Evolutionary conservation across 1,140 invertebrate genomes (phyloP).

Genomic region (Saccostrea echinata): DNA sequence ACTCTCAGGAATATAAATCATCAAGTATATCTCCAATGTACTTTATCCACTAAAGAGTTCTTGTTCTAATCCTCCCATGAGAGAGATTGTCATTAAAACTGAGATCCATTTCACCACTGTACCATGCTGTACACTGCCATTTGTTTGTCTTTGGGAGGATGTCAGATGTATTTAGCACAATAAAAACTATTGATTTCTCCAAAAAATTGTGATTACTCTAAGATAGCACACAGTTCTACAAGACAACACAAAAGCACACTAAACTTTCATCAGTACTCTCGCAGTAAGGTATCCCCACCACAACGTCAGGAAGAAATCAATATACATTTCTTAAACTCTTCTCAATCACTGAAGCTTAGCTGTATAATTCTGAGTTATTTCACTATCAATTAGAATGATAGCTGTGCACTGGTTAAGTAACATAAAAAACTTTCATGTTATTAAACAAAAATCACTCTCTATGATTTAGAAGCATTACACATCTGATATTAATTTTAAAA

Average conservation of each 20-base stretch:
- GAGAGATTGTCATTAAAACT: constrained; percentile 11
- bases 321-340: neutral
- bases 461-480: too few relatives aligned
- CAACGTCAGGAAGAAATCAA: neutral
- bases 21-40: neutral
- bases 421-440: too few relatives aligned
- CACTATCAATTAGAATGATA: too few relatives aligned
- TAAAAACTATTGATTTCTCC: constrained; percentile 32
- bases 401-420: too few relatives aligned
- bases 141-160: constrained; percentile 20
- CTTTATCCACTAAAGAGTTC: neutral
- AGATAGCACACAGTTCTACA: constrained; percentile 10
- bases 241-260: constrained; percentile 8
- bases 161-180: constrained; percentile 31
- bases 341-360: neutral
- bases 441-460: too few relatives aligned
- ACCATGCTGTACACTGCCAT: neutral
- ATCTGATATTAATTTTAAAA: too few relatives aligned
- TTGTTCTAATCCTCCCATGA: neutral
- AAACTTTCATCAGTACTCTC: constrained; percentile 5
- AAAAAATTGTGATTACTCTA: constrained; percentile 8
- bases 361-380: neutral
- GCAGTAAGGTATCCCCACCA: neutral
- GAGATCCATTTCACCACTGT: neutral
- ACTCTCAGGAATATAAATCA: neutral